Percentiles rank a stretch among this genome's conserved stretches.
phyloP scores from a whole-genome alignment of 2,888 invertebrate genomes.

The Pycnomerus fuliginosus region DNA sequence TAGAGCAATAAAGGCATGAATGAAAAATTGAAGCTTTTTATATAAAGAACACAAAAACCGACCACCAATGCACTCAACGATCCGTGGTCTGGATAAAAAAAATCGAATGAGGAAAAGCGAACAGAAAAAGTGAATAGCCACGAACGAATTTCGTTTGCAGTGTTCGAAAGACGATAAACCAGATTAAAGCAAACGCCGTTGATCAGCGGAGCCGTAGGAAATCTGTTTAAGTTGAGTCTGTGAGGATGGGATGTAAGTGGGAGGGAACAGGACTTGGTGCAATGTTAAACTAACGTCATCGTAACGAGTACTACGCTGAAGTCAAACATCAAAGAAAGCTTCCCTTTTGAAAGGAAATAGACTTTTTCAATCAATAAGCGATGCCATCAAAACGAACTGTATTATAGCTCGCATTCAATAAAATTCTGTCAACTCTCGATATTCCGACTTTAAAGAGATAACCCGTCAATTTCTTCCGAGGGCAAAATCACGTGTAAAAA shows the following conservation, averaged over 20 bases:
- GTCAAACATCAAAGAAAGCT: conserved; percentile 40
- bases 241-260: conserved; percentile 3
- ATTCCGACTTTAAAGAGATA: conserved; percentile 16
- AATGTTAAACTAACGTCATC: conserved; percentile 32
- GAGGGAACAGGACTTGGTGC: conserved; percentile 13
- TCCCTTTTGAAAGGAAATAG: conserved; percentile 43
- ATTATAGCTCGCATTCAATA: conserved; percentile 22
- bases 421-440: conserved; percentile 21
- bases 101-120: no score
- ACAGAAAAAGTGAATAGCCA: no score
- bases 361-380: conserved; percentile 45
- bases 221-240: conserved; percentile 19
- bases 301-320: conserved; percentile 35
- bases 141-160: conserved; percentile 11
- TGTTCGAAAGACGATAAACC: conserved; percentile 10
- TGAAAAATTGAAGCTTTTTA: no score
- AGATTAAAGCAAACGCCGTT: conserved; percentile 12
- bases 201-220: conserved; percentile 10
- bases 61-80: no score
- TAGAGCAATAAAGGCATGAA: no score
- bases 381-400: conserved; percentile 32
- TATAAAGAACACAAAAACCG: no score
- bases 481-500: conserved; percentile 11
- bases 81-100: no score
- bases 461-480: conserved; percentile 6